A percentile compares a stretch with the other conserved stretches of the same genome.
Evolutionary conservation across 2,797 vertebrate species (phyloP).

Genomic region (Anas bahamensis): DNA sequence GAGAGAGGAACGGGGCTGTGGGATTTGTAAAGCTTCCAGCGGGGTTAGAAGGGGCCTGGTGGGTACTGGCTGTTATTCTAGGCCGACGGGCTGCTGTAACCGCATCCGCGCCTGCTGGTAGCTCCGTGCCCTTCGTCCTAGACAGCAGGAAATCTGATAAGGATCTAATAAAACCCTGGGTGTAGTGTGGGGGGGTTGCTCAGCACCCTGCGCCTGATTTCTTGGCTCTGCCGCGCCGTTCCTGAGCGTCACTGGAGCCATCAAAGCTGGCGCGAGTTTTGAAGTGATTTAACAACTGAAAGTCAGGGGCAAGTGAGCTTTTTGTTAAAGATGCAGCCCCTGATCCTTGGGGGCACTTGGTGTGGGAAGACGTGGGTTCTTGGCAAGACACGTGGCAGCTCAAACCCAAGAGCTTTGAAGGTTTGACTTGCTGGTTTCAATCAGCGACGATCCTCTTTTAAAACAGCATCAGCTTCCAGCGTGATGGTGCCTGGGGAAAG

Average conservation of each 20-base stretch:
- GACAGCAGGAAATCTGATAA: constrained; percentile 49
- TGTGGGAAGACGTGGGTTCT: neutral
- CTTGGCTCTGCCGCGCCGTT: neutral
- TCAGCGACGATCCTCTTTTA: neutral
- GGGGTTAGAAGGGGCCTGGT: neutral
- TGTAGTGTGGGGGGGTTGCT: neutral
- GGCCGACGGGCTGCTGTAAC: neutral
- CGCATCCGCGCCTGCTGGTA: neutral
- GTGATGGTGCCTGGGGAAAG: rapidly evolving
- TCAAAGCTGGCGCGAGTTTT: neutral
- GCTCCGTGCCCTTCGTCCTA: neutral
- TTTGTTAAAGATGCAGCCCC: neutral
- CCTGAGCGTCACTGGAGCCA: neutral
- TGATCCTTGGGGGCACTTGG: neutral
- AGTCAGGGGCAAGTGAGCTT: neutral
- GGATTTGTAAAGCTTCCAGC: neutral
- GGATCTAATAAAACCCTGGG: neutral
- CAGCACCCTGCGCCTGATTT: neutral
- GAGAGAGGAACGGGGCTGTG: neutral
- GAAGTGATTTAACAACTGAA: neutral
- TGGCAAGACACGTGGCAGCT: neutral
- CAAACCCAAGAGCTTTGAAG: neutral
- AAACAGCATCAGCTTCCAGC: neutral
- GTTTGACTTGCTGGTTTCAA: neutral
- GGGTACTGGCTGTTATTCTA: neutral